Conservation (phyloP, 2,113 vertebrate genomes). For the Otolemur garnettii region DNA sequence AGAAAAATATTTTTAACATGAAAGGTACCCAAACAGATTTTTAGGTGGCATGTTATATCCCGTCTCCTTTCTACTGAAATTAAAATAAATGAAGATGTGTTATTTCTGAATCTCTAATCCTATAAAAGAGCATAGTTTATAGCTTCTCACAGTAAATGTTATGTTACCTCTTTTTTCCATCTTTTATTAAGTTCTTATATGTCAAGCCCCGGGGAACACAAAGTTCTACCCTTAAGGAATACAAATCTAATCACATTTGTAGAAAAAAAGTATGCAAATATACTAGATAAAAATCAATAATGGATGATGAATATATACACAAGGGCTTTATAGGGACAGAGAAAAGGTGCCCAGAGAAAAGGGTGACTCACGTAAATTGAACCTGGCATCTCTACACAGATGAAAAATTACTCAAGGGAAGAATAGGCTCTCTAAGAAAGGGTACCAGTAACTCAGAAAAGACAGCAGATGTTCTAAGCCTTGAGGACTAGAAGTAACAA, state of each 20-base stretch:
- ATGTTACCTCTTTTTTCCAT: not conserved
- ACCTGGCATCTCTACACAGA: not conserved
- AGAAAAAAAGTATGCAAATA: not conserved
- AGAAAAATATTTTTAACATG: not conserved
- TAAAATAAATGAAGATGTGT: not conserved
- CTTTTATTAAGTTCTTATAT: not conserved
- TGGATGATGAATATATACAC: not conserved
- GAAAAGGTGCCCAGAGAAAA: not conserved
- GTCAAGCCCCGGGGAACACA: not conserved
- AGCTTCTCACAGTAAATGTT: not conserved
- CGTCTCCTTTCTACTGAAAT: not conserved
- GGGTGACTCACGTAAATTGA: not conserved
- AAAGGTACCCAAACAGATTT: slow-evolving; percentile 23
- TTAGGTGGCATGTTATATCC: not conserved
- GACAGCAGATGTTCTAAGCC: not conserved
- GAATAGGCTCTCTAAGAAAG: not conserved
- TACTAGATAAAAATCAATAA: not conserved
- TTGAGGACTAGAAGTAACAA: not conserved
- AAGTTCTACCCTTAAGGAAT: not conserved
- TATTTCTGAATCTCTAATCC: not conserved
- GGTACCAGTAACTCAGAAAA: not conserved
- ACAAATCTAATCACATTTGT: not conserved
- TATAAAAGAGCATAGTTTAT: not conserved
- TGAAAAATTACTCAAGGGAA: not conserved
- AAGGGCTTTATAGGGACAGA: not conserved